Evolutionary conservation across 2,113 vertebrate genomes (phyloP).

Genomic region (Panurus biarmicus): DNA sequence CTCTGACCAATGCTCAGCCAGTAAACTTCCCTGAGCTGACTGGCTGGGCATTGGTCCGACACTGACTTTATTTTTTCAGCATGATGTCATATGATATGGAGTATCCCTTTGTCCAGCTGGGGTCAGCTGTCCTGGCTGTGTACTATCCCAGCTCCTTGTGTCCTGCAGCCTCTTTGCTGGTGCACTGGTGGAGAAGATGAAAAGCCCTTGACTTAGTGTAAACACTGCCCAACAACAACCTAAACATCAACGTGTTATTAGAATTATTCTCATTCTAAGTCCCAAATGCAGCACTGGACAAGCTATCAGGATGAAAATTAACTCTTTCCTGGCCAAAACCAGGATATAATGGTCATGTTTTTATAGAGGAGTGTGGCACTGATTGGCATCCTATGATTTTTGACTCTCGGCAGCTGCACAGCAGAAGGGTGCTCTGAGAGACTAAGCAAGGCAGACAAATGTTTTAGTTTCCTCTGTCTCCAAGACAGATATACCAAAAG

Average conservation of each 20-base stretch:
- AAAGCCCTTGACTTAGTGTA: neutral
- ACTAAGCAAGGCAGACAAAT: neutral
- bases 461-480: neutral
- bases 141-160: too few relatives aligned
- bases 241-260: neutral
- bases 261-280: neutral
- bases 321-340: neutral
- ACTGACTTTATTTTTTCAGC: neutral
- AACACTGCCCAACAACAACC: neutral
- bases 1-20: neutral
- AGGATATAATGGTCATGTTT: neutral
- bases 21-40: neutral
- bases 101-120: neutral
- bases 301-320: neutral
- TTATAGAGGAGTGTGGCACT: neutral
- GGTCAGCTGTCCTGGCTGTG: neutral
- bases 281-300: neutral
- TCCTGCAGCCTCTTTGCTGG: rapidly evolving
- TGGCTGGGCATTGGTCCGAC: neutral
- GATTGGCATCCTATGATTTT: neutral
- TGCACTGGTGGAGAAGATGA: neutral
- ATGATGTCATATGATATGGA: neutral
- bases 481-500: neutral
- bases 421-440: neutral
- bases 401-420: neutral